Conservation (phyloP, 2,113 vertebrate species). For the Scatophagus argus region DNA sequence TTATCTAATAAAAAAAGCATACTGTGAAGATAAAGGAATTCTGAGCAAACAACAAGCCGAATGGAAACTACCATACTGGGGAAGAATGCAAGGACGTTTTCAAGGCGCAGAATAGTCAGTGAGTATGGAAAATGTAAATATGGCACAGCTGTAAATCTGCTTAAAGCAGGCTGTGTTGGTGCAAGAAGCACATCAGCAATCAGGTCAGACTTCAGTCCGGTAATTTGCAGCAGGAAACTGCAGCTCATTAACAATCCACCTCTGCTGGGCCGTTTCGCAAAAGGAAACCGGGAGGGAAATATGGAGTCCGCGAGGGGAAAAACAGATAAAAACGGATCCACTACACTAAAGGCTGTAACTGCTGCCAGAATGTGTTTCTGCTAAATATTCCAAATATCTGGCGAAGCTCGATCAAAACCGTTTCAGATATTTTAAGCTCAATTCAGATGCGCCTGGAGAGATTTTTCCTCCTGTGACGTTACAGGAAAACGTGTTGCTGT, state of each 20-base stretch:
- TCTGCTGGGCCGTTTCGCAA: neutral
- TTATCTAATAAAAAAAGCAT: neutral
- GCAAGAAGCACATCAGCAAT: neutral
- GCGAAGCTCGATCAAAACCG: too few species aligned
- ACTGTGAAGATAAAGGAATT: neutral
- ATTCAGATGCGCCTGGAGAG: neutral
- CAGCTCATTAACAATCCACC: neutral
- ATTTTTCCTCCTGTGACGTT: neutral
- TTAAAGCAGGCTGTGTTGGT: neutral
- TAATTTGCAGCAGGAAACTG: neutral
- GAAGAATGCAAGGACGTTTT: neutral
- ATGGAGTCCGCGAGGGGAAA: too few species aligned
- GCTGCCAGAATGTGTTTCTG: neutral
- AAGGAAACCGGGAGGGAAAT: too few species aligned
- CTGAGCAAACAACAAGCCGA: neutral
- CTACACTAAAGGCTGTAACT: neutral
- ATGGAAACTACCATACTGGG: neutral
- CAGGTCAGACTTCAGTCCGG: neutral
- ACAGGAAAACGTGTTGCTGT: neutral
- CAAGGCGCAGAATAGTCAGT: constrained; percentile 15
- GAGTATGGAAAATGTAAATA: neutral
- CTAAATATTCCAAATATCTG: neutral
- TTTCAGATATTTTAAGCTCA: too few species aligned
- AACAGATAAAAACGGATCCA: neutral
- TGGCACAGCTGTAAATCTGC: neutral